Evolutionary conservation across 2,113 vertebrate genomes (phyloP), one percentile per base, ranked within the genome.

Genomic region (Formicarius rufipectus): DNA sequence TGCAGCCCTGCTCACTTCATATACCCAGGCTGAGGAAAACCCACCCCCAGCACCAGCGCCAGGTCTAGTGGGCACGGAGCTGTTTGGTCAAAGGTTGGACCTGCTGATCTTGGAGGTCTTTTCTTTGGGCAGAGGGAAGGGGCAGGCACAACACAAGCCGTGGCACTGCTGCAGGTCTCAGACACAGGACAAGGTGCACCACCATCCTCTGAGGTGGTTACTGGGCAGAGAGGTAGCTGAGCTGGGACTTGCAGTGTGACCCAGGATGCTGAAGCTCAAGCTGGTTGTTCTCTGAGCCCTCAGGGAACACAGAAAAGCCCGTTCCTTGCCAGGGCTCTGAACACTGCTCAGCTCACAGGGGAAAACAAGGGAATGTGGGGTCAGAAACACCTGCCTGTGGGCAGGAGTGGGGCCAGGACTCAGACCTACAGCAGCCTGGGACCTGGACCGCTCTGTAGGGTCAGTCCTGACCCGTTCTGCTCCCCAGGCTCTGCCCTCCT

Each of bases 391-490:
- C 56, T 35, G 39, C 6, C 66, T 8, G 47, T 0, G 3, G 40
- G 52, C 45, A 66, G 27, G 17, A 30, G 27, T 2, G 10, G 55
- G 59, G 50, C 10, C 37, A 8, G 24, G 18, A 7, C 49, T 39
- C 35, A 0, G 24, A 5, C 3, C 23, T 2, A 2, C 3, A 14
- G 9, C 53, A 45, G 59, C 35, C 28, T 8, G 0, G 66, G 19
- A 53, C n/a, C 28, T 8, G 0, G 66, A 19, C 47, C n/a, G 4
- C 40, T 23, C 22, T 22, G 31, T 4, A 22, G 40, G 17, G 42
- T 35, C 15, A 35, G 27, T 24, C n/a, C n/a, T 9, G 21, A 21
- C n/a, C 31, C 17, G 0, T 18, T 11, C 30, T 40, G 44, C 56
- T 39, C 33, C 14, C 11, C 12, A 14, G 67, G 27, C 31, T 42